Base-by-base conservation (phyloP, 2,888 invertebrate genomes). In the Tinea semifulvella region DNA sequence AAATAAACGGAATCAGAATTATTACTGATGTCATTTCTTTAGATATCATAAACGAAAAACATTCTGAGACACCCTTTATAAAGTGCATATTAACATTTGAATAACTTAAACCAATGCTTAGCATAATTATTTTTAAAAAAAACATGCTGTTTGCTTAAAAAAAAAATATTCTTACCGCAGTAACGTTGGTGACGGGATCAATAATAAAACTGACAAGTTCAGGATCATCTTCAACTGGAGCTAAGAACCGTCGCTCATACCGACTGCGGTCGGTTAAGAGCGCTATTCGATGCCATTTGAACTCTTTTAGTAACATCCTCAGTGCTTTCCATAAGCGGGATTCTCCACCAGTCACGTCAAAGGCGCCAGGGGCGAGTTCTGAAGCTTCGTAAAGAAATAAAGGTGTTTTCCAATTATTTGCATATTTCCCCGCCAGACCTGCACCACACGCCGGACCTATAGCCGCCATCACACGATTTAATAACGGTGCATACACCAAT, bases 241-340 rank as follows among this genome's bases (percentile, higher is more conserved):
- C 25, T 8, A 22, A 22, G 6, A 22, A 7, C 25, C 25, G 8
- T 5, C 8, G 25, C 25, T 22, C 6, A 22, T 5, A 5, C 8
- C 25, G 40, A 2, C 56, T 49, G 3, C 43, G 27, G 17, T 93
- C 92, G 0, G 91, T 90, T 13, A 94, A 61, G 0, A 92, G 86
- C 0, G 91, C 91, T 0, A 93, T 82, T 31, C 90, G 82, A 27
- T 70, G 82, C 92, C 92, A 94, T 1, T 82, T 81, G 42, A 53
- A 53, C 22, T 18, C 25, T 3, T 16, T 3, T 19, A 60, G 48
- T 18, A 58, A 53, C 13, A 47, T 42, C 8, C 44, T 47, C 13
- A 50, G 45, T 2, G 53, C 59, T 1, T 11, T 5, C 13, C 13
- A 17, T 8, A 48, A 10, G 19, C 25, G 5, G 6, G 25, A 5